Percentiles rank a stretch among this genome's conserved stretches.
Conservation (phyloP, 2,113 vertebrate species). For the Pontoporia blainvillei region DNA sequence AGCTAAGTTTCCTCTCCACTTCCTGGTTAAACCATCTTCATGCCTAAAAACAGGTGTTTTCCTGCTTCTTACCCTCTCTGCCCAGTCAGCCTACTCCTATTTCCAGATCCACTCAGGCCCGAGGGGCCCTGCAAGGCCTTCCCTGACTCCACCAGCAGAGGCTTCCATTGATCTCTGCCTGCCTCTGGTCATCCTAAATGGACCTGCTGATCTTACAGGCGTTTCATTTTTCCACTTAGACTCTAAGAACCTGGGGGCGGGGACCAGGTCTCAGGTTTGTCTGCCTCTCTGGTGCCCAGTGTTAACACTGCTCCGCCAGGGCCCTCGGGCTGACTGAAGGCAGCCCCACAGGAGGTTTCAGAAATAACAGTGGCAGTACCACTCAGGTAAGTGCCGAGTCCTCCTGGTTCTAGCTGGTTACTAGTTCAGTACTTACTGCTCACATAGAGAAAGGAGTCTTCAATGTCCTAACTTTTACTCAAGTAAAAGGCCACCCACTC, state of each 20-base stretch:
- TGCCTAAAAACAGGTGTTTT: neutral
- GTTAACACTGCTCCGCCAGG: too few relatives aligned
- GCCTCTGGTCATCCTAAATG: neutral
- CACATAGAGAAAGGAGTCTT: neutral
- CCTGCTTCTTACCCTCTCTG: neutral
- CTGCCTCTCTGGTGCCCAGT: neutral
- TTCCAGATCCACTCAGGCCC: neutral
- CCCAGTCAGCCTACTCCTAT: neutral
- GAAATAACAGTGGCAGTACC: neutral
- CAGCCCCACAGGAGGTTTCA: neutral
- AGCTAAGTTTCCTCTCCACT: neutral
- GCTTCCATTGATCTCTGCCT: neutral
- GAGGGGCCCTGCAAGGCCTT: neutral
- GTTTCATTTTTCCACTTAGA: neutral
- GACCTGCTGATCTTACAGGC: neutral
- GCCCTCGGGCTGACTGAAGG: neutral
- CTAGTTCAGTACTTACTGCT: neutral
- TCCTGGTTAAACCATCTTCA: neutral
- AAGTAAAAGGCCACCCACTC: neutral
- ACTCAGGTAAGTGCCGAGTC: neutral
- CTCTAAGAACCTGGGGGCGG: too few relatives aligned
- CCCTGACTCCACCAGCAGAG: neutral
- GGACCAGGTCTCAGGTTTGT: neutral
- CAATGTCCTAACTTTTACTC: neutral
- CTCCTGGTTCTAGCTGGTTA: neutral